These are phyloP conservation scores for Campylorhamphus procurvoides DNA, from an alignment of 2,113 vertebrate genomes.

Conservation along the genomic window DNA sequence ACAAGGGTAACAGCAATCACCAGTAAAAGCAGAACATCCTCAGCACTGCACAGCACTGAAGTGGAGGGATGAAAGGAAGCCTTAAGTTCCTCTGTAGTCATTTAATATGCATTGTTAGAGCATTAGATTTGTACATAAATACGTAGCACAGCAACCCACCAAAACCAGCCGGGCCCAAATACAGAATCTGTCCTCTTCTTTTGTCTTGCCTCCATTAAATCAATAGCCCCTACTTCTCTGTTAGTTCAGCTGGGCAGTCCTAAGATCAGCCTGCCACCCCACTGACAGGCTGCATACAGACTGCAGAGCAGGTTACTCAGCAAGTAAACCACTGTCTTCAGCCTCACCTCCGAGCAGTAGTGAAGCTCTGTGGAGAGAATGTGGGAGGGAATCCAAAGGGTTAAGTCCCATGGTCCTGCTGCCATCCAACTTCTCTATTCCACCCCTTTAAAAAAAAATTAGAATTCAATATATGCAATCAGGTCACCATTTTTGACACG, in stretches of 20 bases:
- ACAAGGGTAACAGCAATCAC: neutral
- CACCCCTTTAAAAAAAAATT: neutral
- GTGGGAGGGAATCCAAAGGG: neutral
- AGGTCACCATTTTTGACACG: neutral
- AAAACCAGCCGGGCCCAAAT: neutral
- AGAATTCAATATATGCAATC: neutral
- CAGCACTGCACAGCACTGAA: neutral
- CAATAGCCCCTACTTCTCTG: neutral
- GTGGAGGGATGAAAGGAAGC: neutral
- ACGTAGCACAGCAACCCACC: neutral
- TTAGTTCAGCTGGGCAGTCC: neutral
- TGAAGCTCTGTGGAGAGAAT: neutral
- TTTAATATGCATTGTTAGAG: neutral
- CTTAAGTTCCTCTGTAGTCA: neutral
- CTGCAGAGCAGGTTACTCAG: neutral
- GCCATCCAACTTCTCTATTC: neutral
- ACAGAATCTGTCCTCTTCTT: neutral
- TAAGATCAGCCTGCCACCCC: neutral
- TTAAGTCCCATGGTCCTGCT: neutral
- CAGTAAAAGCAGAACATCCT: neutral
- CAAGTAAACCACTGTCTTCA: neutral
- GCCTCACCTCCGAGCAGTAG: neutral
- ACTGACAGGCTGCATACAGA: neutral
- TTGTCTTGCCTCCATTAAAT: neutral
- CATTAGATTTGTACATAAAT: neutral